Percentiles rank a stretch among this genome's conserved stretches.
Conservation (phyloP, 1,140 invertebrate genomes). For the Heliconius himera region DNA sequence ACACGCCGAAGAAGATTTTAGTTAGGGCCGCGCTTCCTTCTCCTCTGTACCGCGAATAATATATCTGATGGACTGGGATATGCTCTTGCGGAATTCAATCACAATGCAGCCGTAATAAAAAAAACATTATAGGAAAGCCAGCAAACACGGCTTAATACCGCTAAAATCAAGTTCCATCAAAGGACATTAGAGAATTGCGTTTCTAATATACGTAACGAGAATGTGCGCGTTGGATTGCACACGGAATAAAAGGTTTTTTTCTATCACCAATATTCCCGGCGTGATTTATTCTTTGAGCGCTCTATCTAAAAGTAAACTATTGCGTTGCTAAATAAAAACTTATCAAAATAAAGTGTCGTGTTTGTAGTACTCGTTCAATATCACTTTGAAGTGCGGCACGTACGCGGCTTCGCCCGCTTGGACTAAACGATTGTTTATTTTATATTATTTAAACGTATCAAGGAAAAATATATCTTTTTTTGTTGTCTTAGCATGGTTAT, state of each 20-base stretch:
- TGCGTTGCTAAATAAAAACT: neutral
- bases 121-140: conserved; percentile 37
- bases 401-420: no score
- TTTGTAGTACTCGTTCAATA: neutral
- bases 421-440: no score
- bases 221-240: conserved; percentile 10
- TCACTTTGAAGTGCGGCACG: neutral
- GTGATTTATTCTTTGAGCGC: conserved; percentile 1
- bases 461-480: no score
- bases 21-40: neutral
- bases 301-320: neutral
- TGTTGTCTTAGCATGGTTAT: no score
- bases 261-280: conserved; percentile 9
- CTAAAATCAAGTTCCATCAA: conserved; percentile 50
- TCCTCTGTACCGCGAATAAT: conserved; percentile 19
- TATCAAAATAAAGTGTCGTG: neutral
- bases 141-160: conserved; percentile 43
- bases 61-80: conserved; percentile 36
- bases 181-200: conserved; percentile 46
- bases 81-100: conserved; percentile 37
- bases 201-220: conserved; percentile 46
- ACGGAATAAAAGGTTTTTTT: conserved; percentile 8
- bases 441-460: no score
- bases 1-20: no score
- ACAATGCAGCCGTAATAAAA: conserved; percentile 42